Evolutionary conservation across 1,140 invertebrate genomes (phyloP), one percentile per base, ranked within the genome.

Genomic region (Pseudomyrmex cubaensis): DNA sequence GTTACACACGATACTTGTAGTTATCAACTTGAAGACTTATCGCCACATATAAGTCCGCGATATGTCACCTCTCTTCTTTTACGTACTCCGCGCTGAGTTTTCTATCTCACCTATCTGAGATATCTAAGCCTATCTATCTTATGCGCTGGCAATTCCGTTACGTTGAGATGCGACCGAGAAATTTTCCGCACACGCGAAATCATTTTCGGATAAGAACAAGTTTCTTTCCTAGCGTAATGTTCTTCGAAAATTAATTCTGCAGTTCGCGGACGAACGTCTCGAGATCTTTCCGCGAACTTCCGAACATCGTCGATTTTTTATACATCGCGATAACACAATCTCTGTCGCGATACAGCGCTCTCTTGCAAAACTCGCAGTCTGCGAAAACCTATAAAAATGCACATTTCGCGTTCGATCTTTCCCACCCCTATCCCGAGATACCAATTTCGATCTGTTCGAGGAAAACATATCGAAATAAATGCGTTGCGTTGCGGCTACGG

Each of bases 61-160:
- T 59, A 61, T 3, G n/a, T 78, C 88, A 64, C 85, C 87, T 89
- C 88, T 89, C 74, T 89, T 89, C 88, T 89, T 85, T 89, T 89
- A 78, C 83, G 87, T 87, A 86, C 85, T 87, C 87, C 80, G 87
- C 44, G 77, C 66, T 61, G 73, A 73, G 52, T 83, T 25, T 52
- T 59, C 61, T 85, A 88, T 70, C 76, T 67, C 73, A 74, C 66
- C 22, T 44, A 50, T 84, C 62, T 48, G 13, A 83, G 57, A 78
- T 64, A 35, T 35, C 35, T 35, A 35, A 35, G 35, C 35, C 35
- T 35, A 35, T 35, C 35, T 35, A 57, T 54, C 44, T 50, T 61
- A 50, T 87, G 86, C 85, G 73, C 64, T 50, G 66, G 61, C 57
- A 46, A 54, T 86, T 76, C 10, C 57, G 64, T 72, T 72, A 80